Evolutionary conservation across 2,797 vertebrate species (phyloP).

Genomic region (Anniella stebbinsi): DNA sequence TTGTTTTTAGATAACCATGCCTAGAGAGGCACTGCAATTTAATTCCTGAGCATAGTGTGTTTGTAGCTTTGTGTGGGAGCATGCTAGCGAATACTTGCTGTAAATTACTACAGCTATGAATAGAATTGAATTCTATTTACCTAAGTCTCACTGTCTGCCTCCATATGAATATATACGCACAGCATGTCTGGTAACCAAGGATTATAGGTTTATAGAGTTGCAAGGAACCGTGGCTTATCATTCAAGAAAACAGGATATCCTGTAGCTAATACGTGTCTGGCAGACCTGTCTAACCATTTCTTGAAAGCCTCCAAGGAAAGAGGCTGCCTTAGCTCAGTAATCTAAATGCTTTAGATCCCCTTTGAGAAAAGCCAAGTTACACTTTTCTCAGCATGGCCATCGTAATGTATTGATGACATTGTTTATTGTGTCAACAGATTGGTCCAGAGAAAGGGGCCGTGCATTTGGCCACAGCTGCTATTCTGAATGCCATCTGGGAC

Average conservation of each 20-base stretch:
- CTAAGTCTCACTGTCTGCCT: neutral
- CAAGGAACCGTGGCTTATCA: neutral
- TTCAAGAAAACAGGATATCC: neutral
- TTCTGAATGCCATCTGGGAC: slow-evolving; percentile 88
- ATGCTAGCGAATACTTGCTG: neutral
- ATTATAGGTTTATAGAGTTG: neutral
- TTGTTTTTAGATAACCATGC: neutral
- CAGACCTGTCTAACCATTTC: neutral
- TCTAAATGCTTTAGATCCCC: neutral
- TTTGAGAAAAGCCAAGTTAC: neutral
- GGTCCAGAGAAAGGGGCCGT: slow-evolving; percentile 87
- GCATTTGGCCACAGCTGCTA: slow-evolving; percentile 81
- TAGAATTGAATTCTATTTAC: neutral
- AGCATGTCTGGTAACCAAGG: neutral
- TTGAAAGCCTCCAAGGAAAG: neutral
- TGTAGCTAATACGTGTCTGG: neutral
- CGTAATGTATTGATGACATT: neutral
- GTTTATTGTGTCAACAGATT: slow-evolving; percentile 71
- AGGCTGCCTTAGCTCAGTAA: neutral
- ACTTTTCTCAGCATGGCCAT: fast-evolving
- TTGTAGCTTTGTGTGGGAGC: neutral
- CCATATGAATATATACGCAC: neutral
- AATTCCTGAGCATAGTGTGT: neutral
- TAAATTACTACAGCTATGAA: neutral
- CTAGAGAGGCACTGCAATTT: neutral